Percentiles rank a stretch among this genome's conserved stretches.
phyloP scores from a whole-genome alignment of 2,888 invertebrate genomes.

The Sipha maydis region DNA sequence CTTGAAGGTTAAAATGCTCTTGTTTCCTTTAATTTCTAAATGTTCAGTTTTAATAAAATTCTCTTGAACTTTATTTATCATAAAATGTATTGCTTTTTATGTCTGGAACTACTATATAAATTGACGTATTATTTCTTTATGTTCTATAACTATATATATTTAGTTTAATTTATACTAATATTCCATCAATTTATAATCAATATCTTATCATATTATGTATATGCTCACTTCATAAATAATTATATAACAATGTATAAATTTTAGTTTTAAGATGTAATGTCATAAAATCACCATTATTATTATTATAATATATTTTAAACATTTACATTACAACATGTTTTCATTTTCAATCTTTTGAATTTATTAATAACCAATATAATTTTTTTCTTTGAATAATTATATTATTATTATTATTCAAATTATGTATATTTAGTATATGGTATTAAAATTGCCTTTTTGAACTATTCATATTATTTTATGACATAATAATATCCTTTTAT shows the following conservation, averaged over 20 bases:
- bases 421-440: too few species aligned
- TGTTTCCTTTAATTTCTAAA: constrained; percentile 36
- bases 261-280: constrained; percentile 35
- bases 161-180: constrained; percentile 22
- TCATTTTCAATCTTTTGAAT: background rate
- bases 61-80: background rate
- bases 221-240: constrained; percentile 34
- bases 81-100: constrained; percentile 33
- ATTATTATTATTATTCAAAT: too few species aligned
- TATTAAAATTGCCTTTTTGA: too few species aligned
- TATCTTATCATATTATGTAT: background rate
- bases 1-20: constrained; percentile 34
- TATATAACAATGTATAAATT: constrained; percentile 12
- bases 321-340: constrained; percentile 25
- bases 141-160: background rate
- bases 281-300: background rate
- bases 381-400: too few species aligned
- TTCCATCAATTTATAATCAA: constrained; percentile 29
- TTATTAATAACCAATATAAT: background rate
- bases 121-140: constrained; percentile 1
- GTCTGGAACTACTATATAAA: constrained; percentile 17
- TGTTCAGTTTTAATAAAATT: constrained; percentile 18
- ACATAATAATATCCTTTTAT: background rate
- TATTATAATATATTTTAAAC: constrained; percentile 16
- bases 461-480: too few species aligned